Percentiles rank a stretch among this genome's conserved stretches.
phyloP scores from a whole-genome alignment of 2,113 vertebrate genomes.

The Cephalopholis sonnerati region DNA sequence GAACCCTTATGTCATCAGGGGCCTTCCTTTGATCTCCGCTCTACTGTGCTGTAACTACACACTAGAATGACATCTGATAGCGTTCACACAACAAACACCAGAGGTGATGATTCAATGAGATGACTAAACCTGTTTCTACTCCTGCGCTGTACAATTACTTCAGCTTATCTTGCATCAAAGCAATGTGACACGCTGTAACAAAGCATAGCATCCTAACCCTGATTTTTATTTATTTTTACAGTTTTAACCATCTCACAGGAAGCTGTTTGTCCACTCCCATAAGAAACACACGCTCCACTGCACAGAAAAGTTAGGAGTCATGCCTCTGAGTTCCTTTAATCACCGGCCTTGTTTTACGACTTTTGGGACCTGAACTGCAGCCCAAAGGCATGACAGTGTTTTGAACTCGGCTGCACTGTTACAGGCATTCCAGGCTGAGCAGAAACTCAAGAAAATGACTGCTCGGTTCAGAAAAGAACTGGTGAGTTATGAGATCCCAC shows the following conservation, averaged over 20 bases:
- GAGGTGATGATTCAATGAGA: slow-evolving; percentile 19
- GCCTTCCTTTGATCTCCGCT: slow-evolving; percentile 6
- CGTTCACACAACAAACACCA: neutral
- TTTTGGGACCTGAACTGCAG: slow-evolving; percentile 37
- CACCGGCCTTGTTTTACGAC: slow-evolving; percentile 54
- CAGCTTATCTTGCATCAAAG: slow-evolving; percentile 26
- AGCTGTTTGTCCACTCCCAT: slow-evolving; percentile 2
- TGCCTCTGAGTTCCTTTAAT: slow-evolving; percentile 55
- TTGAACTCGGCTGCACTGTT: slow-evolving; percentile 52
- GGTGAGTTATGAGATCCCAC: slow-evolving; percentile 47
- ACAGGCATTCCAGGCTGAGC: slow-evolving; percentile 42
- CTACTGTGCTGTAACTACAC: neutral
- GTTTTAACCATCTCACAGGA: slow-evolving; percentile 7
- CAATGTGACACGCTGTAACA: slow-evolving; percentile 12
- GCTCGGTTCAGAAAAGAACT: slow-evolving; percentile 28
- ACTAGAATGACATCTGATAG: slow-evolving; percentile 5
- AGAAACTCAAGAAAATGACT: slow-evolving; percentile 49
- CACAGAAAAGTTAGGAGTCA: slow-evolving; percentile 23
- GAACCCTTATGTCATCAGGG: neutral
- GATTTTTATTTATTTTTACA: neutral
- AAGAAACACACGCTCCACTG: slow-evolving; percentile 20
- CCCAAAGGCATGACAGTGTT: slow-evolving; percentile 19
- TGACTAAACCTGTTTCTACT: slow-evolving; percentile 24
- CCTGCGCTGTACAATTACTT: neutral
- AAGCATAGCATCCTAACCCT: neutral